A percentile compares a stretch with the other conserved stretches of the same genome.
Evolutionary conservation across 1,140 invertebrate species (phyloP).

Genomic region (Drosophila prosaltans): DNA sequence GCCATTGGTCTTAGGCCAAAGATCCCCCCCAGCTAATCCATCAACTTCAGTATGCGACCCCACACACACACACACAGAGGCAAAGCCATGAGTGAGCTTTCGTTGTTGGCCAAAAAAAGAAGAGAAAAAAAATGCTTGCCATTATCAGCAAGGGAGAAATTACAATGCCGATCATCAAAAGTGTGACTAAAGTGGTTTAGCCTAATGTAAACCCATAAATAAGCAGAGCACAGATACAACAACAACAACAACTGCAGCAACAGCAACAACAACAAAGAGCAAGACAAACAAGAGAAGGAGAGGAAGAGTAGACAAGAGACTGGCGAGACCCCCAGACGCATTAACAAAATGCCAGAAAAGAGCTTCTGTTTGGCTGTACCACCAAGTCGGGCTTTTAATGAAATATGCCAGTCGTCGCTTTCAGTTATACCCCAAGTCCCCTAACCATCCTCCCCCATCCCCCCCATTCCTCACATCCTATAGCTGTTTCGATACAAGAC

Average conservation of each 20-base stretch:
- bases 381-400: conserved; percentile 70
- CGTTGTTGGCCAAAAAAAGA: conserved; percentile 31
- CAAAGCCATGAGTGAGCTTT: conserved; percentile 26
- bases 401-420: conserved; percentile 65
- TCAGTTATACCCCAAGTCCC: no score
- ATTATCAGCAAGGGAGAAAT: conserved; percentile 55
- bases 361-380: conserved; percentile 75
- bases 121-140: conserved; percentile 73
- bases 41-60: conserved; percentile 55
- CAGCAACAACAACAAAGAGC: conserved; percentile 28
- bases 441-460: conserved; percentile 14
- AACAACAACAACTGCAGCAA: conserved; percentile 11
- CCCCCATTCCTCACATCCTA: no score
- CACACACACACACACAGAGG: conserved; percentile 34
- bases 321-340: conserved; percentile 60
- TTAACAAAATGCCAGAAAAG: conserved; percentile 82
- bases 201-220: conserved; percentile 83
- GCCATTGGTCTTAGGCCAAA: not conserved
- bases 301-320: conserved; percentile 9
- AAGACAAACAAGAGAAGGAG: conserved; percentile 28
- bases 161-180: conserved; percentile 80
- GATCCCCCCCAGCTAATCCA: conserved; percentile 51
- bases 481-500: conserved; percentile 4
- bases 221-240: conserved; percentile 49
- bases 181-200: conserved; percentile 83